Evolutionary conservation across 1,140 invertebrate genomes (phyloP).

Genomic region (Patella vulgata): DNA sequence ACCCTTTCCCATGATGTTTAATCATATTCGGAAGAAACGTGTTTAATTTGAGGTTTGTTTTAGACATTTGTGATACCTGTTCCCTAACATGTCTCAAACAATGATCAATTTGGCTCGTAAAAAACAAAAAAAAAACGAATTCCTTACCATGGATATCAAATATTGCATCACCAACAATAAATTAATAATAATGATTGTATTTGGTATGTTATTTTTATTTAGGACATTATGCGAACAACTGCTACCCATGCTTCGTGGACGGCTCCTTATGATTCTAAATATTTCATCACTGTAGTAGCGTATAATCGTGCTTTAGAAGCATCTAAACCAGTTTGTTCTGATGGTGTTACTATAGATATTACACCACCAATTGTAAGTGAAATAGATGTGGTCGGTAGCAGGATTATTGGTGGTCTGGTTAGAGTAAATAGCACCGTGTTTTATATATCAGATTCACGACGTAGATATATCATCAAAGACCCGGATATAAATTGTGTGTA

Average conservation of each 20-base stretch:
- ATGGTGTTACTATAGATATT: constrained; percentile 37
- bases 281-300: constrained; percentile 38
- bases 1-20: no score
- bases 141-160: background rate
- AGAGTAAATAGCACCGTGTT: background rate
- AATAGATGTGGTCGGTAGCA: constrained; percentile 21
- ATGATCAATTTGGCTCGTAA: background rate
- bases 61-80: no score
- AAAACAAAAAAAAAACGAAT: background rate
- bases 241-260: constrained; percentile 15
- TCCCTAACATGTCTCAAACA: no score
- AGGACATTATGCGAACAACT: constrained; percentile 34
- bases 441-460: constrained; percentile 13
- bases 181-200: background rate
- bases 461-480: constrained; percentile 16
- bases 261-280: constrained; percentile 23
- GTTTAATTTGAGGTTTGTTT: no score
- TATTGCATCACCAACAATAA: background rate
- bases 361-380: constrained; percentile 14
- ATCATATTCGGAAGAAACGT: no score
- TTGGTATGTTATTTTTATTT: background rate
- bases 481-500: constrained; percentile 30
- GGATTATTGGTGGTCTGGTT: constrained; percentile 25
- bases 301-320: constrained; percentile 40
- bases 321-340: constrained; percentile 43